A percentile compares a stretch with the other conserved stretches of the same genome.
phyloP scores from a whole-genome alignment of 2,113 vertebrate species.

The Vulpes ferrilata region DNA sequence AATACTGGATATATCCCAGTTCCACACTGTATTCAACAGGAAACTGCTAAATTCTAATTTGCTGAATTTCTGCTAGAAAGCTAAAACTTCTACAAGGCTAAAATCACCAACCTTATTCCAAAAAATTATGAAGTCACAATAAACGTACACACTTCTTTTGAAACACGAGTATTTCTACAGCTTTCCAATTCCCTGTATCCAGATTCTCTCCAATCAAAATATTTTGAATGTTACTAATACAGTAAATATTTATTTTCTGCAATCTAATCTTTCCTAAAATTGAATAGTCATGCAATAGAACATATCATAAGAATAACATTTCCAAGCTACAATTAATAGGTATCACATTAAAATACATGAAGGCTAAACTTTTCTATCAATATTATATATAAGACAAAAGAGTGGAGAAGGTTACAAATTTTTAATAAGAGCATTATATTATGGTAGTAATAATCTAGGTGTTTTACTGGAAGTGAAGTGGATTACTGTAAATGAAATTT shows the following conservation, averaged over 20 bases:
- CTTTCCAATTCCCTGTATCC: not conserved
- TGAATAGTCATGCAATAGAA: not conserved
- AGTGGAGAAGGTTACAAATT: conserved; percentile 90
- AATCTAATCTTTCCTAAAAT: conserved; percentile 40
- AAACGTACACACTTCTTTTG: not conserved
- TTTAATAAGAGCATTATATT: conserved; percentile 92
- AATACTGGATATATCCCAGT: conserved; percentile 19
- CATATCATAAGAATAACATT: conserved; percentile 48
- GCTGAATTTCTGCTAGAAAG: conserved; percentile 19
- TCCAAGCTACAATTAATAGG: conserved; percentile 74
- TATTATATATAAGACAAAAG: conserved; percentile 89
- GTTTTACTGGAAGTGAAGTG: conserved; percentile 95
- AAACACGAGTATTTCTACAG: conserved; percentile 1
- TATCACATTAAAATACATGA: conserved; percentile 80
- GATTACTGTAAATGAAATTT: conserved; percentile 97
- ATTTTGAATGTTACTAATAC: not conserved
- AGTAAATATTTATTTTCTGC: conserved; percentile 32
- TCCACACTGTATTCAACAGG: not conserved
- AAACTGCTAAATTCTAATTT: conserved; percentile 53
- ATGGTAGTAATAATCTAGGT: conserved; percentile 94
- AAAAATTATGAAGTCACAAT: conserved; percentile 31
- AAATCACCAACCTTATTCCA: not conserved
- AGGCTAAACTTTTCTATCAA: conserved; percentile 89
- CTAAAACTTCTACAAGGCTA: conserved; percentile 14
- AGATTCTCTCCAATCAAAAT: not conserved